Base-by-base conservation (phyloP, 1,140 invertebrate genomes). In the Oscheius sp. region DNA sequence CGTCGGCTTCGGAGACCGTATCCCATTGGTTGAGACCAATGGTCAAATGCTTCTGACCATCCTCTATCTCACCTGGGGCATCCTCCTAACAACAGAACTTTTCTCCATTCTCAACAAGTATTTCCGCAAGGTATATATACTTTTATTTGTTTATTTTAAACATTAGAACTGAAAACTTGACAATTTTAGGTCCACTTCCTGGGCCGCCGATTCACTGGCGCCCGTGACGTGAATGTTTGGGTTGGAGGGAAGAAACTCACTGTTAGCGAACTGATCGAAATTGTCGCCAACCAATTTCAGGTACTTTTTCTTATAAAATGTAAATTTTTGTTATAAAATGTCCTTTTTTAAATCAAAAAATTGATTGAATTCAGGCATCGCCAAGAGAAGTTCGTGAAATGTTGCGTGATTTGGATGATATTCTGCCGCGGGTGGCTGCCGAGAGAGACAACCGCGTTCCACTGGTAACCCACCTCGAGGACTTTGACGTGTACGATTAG, bases 21-120 rank as follows among this genome's bases (percentile, higher is more conserved):
- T 68, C 66, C 66, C 66, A 2, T 26, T 59, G 20, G 66, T 55
- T 3, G 66, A 55, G 3, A 68, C 31, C 66, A 66, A 42, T 2
- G 18, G 28, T 15, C 46, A 55, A 38, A 42, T 68, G 3, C 32
- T 31, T 18, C 29, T 55, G n/a, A 68, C 55, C 29, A 31, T 68
- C 13, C n/a, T 68, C 55, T 68, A 68, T 55, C 55, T 68, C 29
- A 68, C 66, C 26, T 68, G 66, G 66, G 66, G 66, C 3, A 68
- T 68, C 29, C 46, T 68, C 26, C 46, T 68, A 10, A 68, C 66
- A 3, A 55, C 66, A 2, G 55, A 46, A 7, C 35, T 68, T 29
- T 68, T 68, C 28, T 68, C 66, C 2, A 55, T 68, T 13, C 49
- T 68, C 2, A 68, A 55, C 46, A 35, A 29, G 10, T 68, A 68